phyloP scores from a whole-genome alignment of 1,140 invertebrate species.

The Drosophila pseudoobscura region DNA sequence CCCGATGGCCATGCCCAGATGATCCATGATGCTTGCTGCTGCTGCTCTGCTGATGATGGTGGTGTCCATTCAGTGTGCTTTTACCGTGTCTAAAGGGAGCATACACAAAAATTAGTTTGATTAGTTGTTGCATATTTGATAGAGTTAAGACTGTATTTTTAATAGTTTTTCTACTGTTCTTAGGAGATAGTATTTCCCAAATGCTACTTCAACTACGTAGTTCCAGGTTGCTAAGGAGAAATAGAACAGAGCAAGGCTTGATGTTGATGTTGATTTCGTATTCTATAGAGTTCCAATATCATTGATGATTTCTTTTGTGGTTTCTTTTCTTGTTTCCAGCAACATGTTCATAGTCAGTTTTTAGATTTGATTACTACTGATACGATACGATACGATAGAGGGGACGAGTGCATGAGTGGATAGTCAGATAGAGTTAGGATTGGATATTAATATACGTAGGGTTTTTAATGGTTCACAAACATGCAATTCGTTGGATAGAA shows the following conservation, averaged over 20 bases:
- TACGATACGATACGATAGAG: constrained; percentile 24
- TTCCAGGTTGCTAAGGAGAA: constrained; percentile 65
- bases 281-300: constrained; percentile 63
- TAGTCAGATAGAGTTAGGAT: constrained; percentile 22
- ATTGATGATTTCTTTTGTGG: constrained; percentile 53
- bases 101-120: neutral
- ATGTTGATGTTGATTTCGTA: constrained; percentile 51
- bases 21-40: constrained; percentile 52
- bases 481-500: neutral
- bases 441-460: constrained; percentile 9
- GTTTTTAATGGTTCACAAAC: constrained; percentile 27
- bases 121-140: neutral
- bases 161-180: constrained; percentile 53
- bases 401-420: constrained; percentile 9
- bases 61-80: constrained; percentile 75
- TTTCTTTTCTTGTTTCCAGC: constrained; percentile 58
- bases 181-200: constrained; percentile 50
- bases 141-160: constrained; percentile 2
- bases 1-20: constrained; percentile 34
- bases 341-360: constrained; percentile 82
- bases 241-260: constrained; percentile 69
- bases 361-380: constrained; percentile 57
- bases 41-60: constrained; percentile 45
- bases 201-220: constrained; percentile 74
- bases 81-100: constrained; percentile 69